Base-by-base conservation (phyloP, 53 echinoderm and acorn worm genomes). In the Mesocentrotus franciscanus region DNA sequence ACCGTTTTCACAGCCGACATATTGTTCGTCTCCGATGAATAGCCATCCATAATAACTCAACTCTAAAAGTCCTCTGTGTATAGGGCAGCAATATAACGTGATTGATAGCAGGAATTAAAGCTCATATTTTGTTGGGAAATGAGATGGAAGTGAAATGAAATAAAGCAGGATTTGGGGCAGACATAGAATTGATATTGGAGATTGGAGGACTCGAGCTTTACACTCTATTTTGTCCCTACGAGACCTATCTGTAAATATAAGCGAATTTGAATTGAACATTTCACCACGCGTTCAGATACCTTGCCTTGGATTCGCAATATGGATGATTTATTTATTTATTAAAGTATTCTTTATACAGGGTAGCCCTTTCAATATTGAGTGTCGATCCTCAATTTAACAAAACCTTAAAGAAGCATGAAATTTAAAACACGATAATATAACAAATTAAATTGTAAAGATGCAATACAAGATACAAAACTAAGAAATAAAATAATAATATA, bases 51-150 rank as follows among this genome's bases (percentile, higher is more conserved):
- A 57, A 58, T 58, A 56, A n/a, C 58, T 87, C 58, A 57, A 13
- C 59, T 58, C 12, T n/a, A 57, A 87, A 29, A 87, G 12, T 87
- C 26, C 87, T 57, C 87, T 5, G 87, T n/a, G 87, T 57, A 58
- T 58, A 4, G 9, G 10, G 17, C 12, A 58, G 87, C 12, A 1
- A 8, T 58, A 14, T 27, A 24, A 10, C 6, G 57, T 56, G 87
- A 87, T 87, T 87, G 87, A 56, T 87, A 87, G 20, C 87, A 27
- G 56, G 87, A n/a, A 87, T 87, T 87, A 87, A 87, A 87, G 27
- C 1, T 58, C n/a, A 87, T 58, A 87, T 87, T 58, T 58, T 14
- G 58, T 0, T 1, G 58, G 57, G 87, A 87, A 87, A 87, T n/a
- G 58, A 87, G 58, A n/a, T 33, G 57, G 87, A 29, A 87, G 27